Evolutionary conservation across 1,140 invertebrate genomes (phyloP), one percentile per base, ranked within the genome.

Genomic region (Amphibalanus amphitrite): DNA sequence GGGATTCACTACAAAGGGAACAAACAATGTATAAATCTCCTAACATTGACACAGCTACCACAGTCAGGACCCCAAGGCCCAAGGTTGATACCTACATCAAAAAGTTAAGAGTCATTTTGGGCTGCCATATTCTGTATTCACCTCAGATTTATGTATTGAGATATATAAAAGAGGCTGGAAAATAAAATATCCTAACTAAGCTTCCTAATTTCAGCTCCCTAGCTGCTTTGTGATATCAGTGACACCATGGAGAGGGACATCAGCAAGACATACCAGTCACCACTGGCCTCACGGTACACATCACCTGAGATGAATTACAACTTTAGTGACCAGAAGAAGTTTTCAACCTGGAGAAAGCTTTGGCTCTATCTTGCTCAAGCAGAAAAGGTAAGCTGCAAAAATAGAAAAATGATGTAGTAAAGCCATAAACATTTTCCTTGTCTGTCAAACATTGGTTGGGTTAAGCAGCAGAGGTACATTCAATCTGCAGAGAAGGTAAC

Each of bases 301-400:
- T 95, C 92, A 67, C 87, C 88, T 77, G 93, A 97, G 82, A 98
- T 98, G 94, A 86, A 89, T 72, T 93, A 86, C 77, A 91, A 94
- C 80, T 98, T 97, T 78, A 95, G 94, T 79, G 94, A 97, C 69
- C 86, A 90, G 77, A 93, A 95, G 77, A 97, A 96, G 79, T 95
- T 97, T 80, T 88, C 89, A 33, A 97, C 92, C 4, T 97, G 94
- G 85, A 84, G 91, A 71, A 85, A 88, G 78, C 82, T 98, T 0
- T 98, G 95, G 95, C 83, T 92, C 64, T 91, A 88, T 80, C 82
- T 98, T 64, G 95, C 95, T 0, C 89, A 89, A 82, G 91, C 91
- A 69, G 87, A 97, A 84, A 88, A 93, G 88, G 92, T 95, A 84
- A 79, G 69, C 65, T 29, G 59, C 33, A 23, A 20, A 1, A 40